Conservation (phyloP, 2,888 invertebrate species). For the Lithophane semibrunnea region DNA sequence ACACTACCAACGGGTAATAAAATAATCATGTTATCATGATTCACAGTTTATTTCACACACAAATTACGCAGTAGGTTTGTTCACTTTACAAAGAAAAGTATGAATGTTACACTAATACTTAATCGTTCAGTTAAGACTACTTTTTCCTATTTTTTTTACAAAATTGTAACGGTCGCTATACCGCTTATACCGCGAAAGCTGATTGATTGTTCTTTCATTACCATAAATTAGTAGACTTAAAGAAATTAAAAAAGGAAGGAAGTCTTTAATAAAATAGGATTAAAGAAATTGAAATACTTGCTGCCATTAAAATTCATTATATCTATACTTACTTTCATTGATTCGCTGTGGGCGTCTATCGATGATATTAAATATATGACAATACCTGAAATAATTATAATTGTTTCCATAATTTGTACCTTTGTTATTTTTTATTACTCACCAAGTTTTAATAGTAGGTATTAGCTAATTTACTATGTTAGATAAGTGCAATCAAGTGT, state of each 20-base stretch:
- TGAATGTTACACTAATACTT: neutral
- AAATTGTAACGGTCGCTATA: too few relatives aligned
- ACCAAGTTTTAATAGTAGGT: neutral
- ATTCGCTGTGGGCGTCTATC: conserved; percentile 82
- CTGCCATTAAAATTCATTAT: neutral
- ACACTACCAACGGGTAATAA: neutral
- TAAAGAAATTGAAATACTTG: neutral
- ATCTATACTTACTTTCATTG: conserved; percentile 78
- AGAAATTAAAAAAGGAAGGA: neutral
- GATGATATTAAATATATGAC: conserved; percentile 70
- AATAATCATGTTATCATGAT: neutral
- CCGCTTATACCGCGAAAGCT: neutral
- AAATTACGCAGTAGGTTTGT: neutral
- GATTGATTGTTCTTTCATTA: neutral
- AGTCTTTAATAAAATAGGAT: too few relatives aligned
- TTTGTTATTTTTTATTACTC: neutral
- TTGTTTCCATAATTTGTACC: neutral
- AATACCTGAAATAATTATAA: conserved; percentile 71
- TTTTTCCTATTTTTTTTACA: neutral
- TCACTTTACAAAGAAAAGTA: neutral
- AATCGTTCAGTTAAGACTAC: neutral
- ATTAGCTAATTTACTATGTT: neutral
- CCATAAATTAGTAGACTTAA: neutral
- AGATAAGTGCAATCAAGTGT: neutral
- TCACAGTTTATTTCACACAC: neutral